These are phyloP conservation scores for Eonycteris spelaea DNA, from an alignment of 2,113 vertebrate species.

Conservation along the genomic window DNA sequence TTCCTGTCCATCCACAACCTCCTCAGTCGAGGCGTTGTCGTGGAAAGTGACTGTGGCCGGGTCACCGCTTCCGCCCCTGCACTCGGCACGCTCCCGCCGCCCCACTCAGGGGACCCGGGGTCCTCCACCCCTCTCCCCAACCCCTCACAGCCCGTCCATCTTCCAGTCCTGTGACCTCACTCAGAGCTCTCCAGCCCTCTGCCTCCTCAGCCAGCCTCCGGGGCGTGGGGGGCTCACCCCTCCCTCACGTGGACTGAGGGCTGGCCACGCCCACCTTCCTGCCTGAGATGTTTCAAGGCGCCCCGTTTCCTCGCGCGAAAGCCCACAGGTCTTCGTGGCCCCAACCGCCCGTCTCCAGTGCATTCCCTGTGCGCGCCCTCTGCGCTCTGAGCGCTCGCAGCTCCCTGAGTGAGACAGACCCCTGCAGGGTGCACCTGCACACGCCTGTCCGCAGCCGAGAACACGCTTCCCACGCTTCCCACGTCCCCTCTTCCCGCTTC, in stretches of 20 bases:
- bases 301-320: background rate
- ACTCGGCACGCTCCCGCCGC: background rate
- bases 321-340: background rate
- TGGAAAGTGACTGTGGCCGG: background rate
- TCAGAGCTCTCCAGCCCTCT: background rate
- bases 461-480: fast-evolving
- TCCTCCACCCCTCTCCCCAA: background rate
- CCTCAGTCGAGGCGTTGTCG: fast-evolving
- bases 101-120: too few species aligned
- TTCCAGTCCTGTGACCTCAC: background rate
- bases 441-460: background rate
- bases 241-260: background rate
- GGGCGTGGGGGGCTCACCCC: background rate
- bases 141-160: background rate
- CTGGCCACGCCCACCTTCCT: background rate
- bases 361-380: fast-evolving
- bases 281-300: background rate
- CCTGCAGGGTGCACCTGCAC: background rate
- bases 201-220: background rate
- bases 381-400: background rate
- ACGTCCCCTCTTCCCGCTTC: background rate
- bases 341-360: background rate
- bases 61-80: fast-evolving
- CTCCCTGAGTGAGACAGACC: background rate
- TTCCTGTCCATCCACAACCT: background rate